A percentile compares a stretch with the other conserved stretches of the same genome.
Conservation (phyloP, 2,888 invertebrate species). For the Trissolcus japonicus region DNA sequence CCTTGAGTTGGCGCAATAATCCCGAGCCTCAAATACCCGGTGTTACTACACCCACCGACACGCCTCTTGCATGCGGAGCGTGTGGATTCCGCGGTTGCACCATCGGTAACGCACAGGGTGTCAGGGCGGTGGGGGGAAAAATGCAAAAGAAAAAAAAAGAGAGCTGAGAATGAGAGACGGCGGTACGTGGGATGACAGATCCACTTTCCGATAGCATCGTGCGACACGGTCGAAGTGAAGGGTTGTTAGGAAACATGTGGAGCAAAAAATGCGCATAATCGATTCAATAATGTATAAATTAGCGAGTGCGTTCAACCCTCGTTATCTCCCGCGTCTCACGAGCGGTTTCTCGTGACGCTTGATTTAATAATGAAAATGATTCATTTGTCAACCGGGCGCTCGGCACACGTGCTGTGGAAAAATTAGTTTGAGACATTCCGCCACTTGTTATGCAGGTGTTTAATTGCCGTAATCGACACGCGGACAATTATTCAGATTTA, state of each 20-base stretch:
- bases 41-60: conserved; percentile 66
- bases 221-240: conserved; percentile 51
- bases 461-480: conserved; percentile 42
- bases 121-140: conserved; percentile 4
- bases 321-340: conserved; percentile 15
- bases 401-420: conserved; percentile 32
- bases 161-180: background rate
- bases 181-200: conserved; percentile 67
- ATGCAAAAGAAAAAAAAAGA: background rate
- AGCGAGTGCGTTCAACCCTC: conserved; percentile 50
- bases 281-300: conserved; percentile 51
- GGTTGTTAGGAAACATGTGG: conserved; percentile 40
- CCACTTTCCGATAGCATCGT: conserved; percentile 62
- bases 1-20: conserved; percentile 67
- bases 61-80: conserved; percentile 62
- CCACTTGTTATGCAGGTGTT: conserved; percentile 18
- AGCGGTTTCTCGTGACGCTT: conserved; percentile 29
- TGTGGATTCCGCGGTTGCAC: conserved; percentile 62
- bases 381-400: conserved; percentile 40
- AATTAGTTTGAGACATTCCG: conserved; percentile 35
- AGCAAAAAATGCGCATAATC: conserved; percentile 46
- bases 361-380: conserved; percentile 47
- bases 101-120: conserved; percentile 51
- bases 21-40: conserved; percentile 61
- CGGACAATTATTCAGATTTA: conserved; percentile 42